Base-by-base conservation (phyloP, 2,888 invertebrate genomes). In the Linnaemya vulpina region DNA sequence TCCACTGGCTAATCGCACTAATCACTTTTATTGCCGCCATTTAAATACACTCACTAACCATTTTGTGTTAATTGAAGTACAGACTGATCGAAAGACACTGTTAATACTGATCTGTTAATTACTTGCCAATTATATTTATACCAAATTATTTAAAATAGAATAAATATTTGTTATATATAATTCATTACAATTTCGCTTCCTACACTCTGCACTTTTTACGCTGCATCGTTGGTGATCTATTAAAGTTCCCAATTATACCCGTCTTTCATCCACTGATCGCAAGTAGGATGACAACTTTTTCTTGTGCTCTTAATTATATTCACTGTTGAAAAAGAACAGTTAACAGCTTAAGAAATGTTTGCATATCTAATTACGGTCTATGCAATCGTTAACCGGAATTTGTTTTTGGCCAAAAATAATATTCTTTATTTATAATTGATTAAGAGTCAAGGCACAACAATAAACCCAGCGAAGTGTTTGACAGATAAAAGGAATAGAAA, bases 51-150 rank as follows among this genome's bases (percentile, higher is more conserved):
- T 67, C 20, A 79, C 83, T 84, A 71, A 84, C 83, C 83, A 84
- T 84, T 70, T 84, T 78, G n/a, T 51, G 17, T 55, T 73, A 13
- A 46, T 1, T 7, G n/a, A 70, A 30, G 71, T 55, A 63, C 17
- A 75, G 49, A n/a, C 86, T 88, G 49, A 71, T 88, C 86, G 84
- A 74, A 68, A 87, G 88, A 58, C 17, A 70, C 89, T 88, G 86
- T 88, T 89, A 13, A 89, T 89, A 84, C 83, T 84, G 63, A 75
- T 51, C 55, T n/a, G 38, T 35, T 25, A 75, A 25, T 55, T 30
- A 15, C 17, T 40, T 30, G 43, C 17, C 17, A 38, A 38, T 30
- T 43, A 68, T 83, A 83, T 83, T 83, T 83, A 83, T 83, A 78
- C 60, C 22, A 30, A 35, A 38, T 38, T 17, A n/a, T 38, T 15